Base-by-base conservation (phyloP, 1,140 invertebrate genomes). In the Diabrotica undecimpunctata region DNA sequence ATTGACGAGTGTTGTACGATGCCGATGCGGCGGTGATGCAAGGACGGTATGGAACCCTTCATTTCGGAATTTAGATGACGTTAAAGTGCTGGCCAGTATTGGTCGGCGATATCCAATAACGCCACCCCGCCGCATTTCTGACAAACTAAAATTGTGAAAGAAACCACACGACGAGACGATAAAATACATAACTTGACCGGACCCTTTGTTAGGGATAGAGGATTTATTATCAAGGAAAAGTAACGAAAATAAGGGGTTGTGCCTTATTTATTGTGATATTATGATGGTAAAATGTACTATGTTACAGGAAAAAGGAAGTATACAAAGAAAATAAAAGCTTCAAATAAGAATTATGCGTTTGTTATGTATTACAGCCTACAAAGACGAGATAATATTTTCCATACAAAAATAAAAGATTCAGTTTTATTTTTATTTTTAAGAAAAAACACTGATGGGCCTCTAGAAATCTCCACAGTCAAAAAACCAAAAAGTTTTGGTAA, bases 41-140 rank as follows among this genome's bases (percentile, higher is more conserved):
- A 46, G 8, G 41, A 46, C 41, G n/a, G 8, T 46, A 46, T 46
- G n/a, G 41, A 50, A 60, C 66, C 66, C 70, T 62, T 69, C 69
- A 62, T 74, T 68, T 70, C 67, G 73, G 74, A 76, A 76, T 76
- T 76, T 76, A 75, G 74, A 76, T 76, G 72, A 76, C 74, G 73
- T 74, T 74, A 70, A 67, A 59, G 54, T 63, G 62, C 68, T 69
- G 70, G 61, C 72, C 67, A 69, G 73, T 66, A 76, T 74, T 75
- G 74, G 74, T 70, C 69, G 73, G 68, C 72, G 70, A 70, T 72
- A 76, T 76, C 74, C 74, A 76, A 76, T 76, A 76, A 75, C 54
- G 62, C 62, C 62, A 58, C 73, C 41, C 69, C 72, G 73, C 74
- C 74, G 41, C 41, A 72, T 72, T 76, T 66, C 70, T 71, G 74